Base-by-base conservation (phyloP, 2,797 vertebrate species). In the Chloroceryle amazona region DNA sequence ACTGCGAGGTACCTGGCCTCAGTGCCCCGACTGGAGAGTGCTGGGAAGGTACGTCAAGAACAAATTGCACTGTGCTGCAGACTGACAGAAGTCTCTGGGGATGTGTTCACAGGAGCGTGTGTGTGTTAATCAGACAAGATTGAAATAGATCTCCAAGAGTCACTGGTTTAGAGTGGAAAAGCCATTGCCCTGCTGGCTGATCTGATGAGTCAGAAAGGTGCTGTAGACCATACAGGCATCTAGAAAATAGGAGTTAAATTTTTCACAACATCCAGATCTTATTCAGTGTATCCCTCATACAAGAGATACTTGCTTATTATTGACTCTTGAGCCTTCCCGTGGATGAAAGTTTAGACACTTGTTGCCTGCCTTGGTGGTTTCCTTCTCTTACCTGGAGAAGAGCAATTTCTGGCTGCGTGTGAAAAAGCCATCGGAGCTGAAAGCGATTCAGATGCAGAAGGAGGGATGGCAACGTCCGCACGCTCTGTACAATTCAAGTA, bases 21-120 rank as follows among this genome's bases (percentile, higher is more conserved):
- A 98, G 67, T 57, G 89, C 97, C 39, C 99, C 99, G 2, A 98
- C 98, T 13, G 99, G 98, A 78, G 98, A 98, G 81, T 99, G 99
- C 94, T 97, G 97, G 79, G 97, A 98, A 97, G 99, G 99, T 99
- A 86, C 98, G 93, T 55, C 14, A 7, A 4, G 52, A 21, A 3
- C 5, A 1, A 37, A 31, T 28, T 13, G 39, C 46, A 7, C 22
- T 8, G 5, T 41, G 16, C 54, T 49, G 41, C 23, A 35, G 49
- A 18, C 18, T 47, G 26, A 1, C 61, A 26, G 1, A 8, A 8
- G 39, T 8, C 42, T 28, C 35, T 35, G 44, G 58, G 72, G 60
- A 37, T 0, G 0, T 17, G 71, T 75, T 66, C 47, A 22, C 1
- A 65, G 39, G 4, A 21, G 9, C 18, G 18, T 18, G n/a, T 46